phyloP scores from a whole-genome alignment of 2,888 invertebrate species.

The Tipula helvola region DNA sequence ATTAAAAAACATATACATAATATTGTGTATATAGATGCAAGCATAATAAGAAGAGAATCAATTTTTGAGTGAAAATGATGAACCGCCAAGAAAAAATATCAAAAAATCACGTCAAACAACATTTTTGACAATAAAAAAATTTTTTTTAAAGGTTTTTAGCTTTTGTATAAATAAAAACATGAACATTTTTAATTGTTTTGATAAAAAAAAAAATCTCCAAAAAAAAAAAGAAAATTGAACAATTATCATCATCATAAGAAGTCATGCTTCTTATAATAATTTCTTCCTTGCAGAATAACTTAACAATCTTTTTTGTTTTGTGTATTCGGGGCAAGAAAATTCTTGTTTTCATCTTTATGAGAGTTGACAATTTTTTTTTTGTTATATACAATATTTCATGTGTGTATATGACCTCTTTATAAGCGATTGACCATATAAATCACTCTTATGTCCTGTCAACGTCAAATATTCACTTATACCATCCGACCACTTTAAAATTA shows the following conservation, averaged over 20 bases:
- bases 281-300: neutral
- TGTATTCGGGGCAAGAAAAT: neutral
- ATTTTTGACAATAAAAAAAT: neutral
- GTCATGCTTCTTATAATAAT: neutral
- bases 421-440: slow-evolving; percentile 6
- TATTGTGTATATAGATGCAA: neutral
- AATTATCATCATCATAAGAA: neutral
- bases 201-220: neutral
- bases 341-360: neutral
- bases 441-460: slow-evolving; percentile 7
- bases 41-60: neutral
- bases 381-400: neutral
- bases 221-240: neutral
- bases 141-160: neutral
- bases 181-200: neutral
- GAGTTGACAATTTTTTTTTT: neutral
- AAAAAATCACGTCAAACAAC: slow-evolving; percentile 4
- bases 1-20: neutral
- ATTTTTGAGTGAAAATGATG: slow-evolving; percentile 4
- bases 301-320: neutral
- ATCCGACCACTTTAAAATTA: neutral
- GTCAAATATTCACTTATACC: slow-evolving; percentile 4
- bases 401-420: neutral
- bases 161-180: neutral
- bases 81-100: neutral